These are phyloP conservation scores for Anniella stebbinsi DNA, from an alignment of 2,797 vertebrate species.

Conservation along the genomic window DNA sequence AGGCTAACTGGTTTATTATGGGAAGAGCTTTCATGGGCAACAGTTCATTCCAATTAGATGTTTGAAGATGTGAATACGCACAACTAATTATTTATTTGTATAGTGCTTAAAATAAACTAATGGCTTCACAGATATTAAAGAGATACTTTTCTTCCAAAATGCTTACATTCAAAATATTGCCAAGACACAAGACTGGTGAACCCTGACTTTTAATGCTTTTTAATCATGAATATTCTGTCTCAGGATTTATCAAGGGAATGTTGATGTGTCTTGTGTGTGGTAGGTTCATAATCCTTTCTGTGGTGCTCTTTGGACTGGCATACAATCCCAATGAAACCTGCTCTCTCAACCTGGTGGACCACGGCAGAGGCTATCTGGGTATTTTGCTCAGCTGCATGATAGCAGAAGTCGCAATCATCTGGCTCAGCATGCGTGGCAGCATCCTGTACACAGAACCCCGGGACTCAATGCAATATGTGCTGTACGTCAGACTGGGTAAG, in stretches of 20 bases:
- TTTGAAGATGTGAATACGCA: neutral
- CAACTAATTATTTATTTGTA: neutral
- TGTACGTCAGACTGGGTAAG: constrained; percentile 98
- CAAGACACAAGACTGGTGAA: neutral
- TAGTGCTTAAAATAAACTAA: neutral
- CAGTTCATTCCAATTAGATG: neutral
- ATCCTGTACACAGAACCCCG: constrained; percentile 98
- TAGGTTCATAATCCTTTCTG: constrained; percentile 97
- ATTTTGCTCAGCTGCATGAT: constrained; percentile 98
- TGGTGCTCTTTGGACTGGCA: constrained; percentile 96
- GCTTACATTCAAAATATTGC: neutral
- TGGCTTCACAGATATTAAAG: neutral
- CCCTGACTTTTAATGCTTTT: neutral
- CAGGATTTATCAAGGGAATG: constrained; percentile 13
- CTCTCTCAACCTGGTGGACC: constrained; percentile 96
- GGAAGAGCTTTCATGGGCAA: neutral
- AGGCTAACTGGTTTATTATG: neutral
- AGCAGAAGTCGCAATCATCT: constrained; percentile 98
- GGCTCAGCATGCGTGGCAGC: constrained; percentile 99
- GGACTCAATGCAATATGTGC: constrained; percentile 97
- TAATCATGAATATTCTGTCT: neutral
- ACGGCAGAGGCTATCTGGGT: constrained; percentile 96
- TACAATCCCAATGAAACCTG: constrained; percentile 94
- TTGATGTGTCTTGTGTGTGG: constrained; percentile 41
- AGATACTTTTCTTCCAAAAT: neutral